Evolutionary conservation across 2,113 vertebrate genomes (phyloP).

Genomic region (Poeciliopsis retropinna): DNA sequence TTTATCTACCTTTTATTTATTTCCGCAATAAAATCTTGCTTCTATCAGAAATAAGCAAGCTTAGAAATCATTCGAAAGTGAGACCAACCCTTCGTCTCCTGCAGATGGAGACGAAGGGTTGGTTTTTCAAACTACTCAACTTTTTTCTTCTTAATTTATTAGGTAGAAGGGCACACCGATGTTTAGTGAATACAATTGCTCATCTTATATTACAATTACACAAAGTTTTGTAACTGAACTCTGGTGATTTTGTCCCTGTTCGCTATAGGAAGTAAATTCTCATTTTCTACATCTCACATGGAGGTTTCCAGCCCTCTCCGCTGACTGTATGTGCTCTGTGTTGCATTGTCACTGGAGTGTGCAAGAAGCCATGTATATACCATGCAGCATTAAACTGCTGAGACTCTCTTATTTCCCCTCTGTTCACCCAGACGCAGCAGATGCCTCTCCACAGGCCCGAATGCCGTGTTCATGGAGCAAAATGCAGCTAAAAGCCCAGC

Average conservation of each 20-base stretch:
- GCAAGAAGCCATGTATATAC: conserved; percentile 47
- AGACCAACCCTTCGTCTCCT: no score
- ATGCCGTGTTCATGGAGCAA: conserved; percentile 32
- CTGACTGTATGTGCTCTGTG: conserved; percentile 12
- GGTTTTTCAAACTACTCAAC: no score
- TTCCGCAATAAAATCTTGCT: no score
- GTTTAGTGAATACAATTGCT: not conserved
- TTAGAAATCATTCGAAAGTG: no score
- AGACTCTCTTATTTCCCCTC: conserved; percentile 46
- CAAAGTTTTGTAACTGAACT: no score
- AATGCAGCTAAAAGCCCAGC: conserved; percentile 15
- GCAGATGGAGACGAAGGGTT: no score
- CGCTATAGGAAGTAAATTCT: not conserved
- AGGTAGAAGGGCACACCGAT: not conserved
- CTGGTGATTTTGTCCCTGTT: no score
- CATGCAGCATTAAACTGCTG: conserved; percentile 60
- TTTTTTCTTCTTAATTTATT: not conserved
- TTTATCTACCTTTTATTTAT: no score
- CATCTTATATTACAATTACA: not conserved
- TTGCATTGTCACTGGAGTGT: conserved; percentile 42
- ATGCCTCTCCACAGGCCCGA: conserved; percentile 32
- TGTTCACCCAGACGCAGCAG: conserved; percentile 45
- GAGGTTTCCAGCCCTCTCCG: conserved; percentile 1
- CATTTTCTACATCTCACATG: conserved; percentile 6
- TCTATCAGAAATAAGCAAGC: no score